phyloP scores from a whole-genome alignment of 2,797 vertebrate genomes.

The Brachymystax lenok region DNA sequence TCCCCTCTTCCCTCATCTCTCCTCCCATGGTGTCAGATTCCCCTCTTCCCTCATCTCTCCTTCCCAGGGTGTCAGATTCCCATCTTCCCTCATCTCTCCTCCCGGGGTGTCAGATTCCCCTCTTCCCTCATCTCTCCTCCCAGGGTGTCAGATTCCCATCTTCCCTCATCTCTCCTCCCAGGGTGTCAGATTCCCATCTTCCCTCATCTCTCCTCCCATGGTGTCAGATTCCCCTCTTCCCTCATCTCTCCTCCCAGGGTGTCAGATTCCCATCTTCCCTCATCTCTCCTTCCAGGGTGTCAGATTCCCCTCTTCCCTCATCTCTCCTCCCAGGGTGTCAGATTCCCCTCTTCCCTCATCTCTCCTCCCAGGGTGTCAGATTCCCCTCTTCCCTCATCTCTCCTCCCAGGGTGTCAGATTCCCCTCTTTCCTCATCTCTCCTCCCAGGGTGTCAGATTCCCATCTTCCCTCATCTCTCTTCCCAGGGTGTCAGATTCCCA shows the following conservation, averaged over 20 bases:
- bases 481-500: constrained; percentile 84
- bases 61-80: constrained; percentile 81
- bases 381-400: constrained; percentile 69
- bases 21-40: constrained; percentile 85
- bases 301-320: constrained; percentile 81
- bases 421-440: constrained; percentile 81
- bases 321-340: constrained; percentile 77
- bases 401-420: constrained; percentile 80
- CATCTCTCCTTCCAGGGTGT: constrained; percentile 82
- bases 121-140: constrained; percentile 82
- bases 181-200: constrained; percentile 82
- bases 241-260: constrained; percentile 82
- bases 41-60: constrained; percentile 81
- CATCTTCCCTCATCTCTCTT: constrained; percentile 81
- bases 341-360: no score
- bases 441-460: constrained; percentile 81
- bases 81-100: constrained; percentile 80
- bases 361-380: constrained; percentile 76
- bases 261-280: constrained; percentile 81
- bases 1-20: constrained; percentile 81
- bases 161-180: constrained; percentile 51
- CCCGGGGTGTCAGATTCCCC: constrained; percentile 83
- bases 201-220: constrained; percentile 58
- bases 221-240: constrained; percentile 82
- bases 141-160: constrained; percentile 50